Evolutionary conservation across 2,888 invertebrate species (phyloP).

Genomic region (Diplazon laetatorius): DNA sequence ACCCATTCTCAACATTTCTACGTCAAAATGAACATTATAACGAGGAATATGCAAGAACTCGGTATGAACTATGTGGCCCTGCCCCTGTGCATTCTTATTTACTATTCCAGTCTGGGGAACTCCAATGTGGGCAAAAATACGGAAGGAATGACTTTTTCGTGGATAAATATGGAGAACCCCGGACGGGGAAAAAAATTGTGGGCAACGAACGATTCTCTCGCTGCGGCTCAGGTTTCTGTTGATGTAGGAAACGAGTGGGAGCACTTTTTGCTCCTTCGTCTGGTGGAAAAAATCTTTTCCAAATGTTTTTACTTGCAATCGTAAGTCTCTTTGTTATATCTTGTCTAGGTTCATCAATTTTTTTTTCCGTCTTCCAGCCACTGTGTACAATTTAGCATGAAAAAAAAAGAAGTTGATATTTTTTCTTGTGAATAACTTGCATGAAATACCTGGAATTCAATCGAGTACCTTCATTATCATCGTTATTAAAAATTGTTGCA

Average conservation of each 20-base stretch:
- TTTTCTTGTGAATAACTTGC: too few species aligned
- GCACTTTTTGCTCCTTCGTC: slow-evolving; percentile 8
- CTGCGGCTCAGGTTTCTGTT: slow-evolving; percentile 17
- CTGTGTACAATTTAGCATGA: too few species aligned
- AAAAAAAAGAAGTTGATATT: too few species aligned
- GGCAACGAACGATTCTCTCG: slow-evolving; percentile 26
- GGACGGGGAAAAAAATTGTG: slow-evolving; percentile 12
- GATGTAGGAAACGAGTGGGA: slow-evolving; percentile 22
- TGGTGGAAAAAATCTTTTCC: slow-evolving; percentile 36
- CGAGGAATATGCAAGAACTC: slow-evolving; percentile 40
- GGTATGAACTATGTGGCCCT: slow-evolving; percentile 45
- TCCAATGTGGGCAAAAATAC: slow-evolving; percentile 24
- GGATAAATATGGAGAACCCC: slow-evolving; percentile 38
- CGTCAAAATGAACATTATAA: slow-evolving; percentile 76
- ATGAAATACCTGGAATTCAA: too few species aligned
- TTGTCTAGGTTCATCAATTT: neutral
- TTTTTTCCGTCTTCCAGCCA: neutral
- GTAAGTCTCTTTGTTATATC: slow-evolving; percentile 16
- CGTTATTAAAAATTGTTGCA: too few species aligned
- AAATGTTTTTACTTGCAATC: slow-evolving; percentile 34
- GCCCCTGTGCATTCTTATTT: slow-evolving; percentile 61
- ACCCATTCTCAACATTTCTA: slow-evolving; percentile 74
- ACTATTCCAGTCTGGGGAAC: slow-evolving; percentile 60
- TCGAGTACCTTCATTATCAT: too few species aligned
- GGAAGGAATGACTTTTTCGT: slow-evolving; percentile 30